Evolutionary conservation across 2,113 vertebrate species (phyloP).

Genomic region (Geothlypis trichas): DNA sequence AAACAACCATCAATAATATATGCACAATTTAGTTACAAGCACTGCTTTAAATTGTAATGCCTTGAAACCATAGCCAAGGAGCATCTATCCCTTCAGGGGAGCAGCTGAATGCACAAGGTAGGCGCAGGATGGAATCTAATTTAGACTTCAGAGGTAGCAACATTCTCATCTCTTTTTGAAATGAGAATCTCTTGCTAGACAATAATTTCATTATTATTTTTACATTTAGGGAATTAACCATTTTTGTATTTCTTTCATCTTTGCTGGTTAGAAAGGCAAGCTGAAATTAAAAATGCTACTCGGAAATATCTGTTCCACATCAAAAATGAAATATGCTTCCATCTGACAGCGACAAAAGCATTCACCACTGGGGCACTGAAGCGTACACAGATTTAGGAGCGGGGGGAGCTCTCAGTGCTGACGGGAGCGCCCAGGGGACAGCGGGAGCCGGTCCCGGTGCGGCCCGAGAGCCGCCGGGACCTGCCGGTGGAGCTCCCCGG

Average conservation of each 20-base stretch:
- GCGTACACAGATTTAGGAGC: accelerated
- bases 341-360: neutral
- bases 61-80: neutral
- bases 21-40: neutral
- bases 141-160: neutral
- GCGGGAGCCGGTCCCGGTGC: neutral
- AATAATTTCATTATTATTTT: neutral
- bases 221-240: neutral
- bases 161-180: neutral
- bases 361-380: neutral
- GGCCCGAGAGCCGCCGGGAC: neutral
- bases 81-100: neutral
- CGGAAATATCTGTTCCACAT: neutral
- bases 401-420: neutral
- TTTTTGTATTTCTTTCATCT: neutral
- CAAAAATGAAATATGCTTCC: neutral
- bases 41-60: neutral
- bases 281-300: neutral
- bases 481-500: neutral
- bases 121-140: neutral
- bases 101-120: neutral
- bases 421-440: accelerated
- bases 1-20: neutral
- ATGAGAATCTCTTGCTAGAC: neutral
- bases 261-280: neutral